Evolutionary conservation across 2,113 vertebrate species (phyloP).

Genomic region (Sylvilagus bachmani): DNA sequence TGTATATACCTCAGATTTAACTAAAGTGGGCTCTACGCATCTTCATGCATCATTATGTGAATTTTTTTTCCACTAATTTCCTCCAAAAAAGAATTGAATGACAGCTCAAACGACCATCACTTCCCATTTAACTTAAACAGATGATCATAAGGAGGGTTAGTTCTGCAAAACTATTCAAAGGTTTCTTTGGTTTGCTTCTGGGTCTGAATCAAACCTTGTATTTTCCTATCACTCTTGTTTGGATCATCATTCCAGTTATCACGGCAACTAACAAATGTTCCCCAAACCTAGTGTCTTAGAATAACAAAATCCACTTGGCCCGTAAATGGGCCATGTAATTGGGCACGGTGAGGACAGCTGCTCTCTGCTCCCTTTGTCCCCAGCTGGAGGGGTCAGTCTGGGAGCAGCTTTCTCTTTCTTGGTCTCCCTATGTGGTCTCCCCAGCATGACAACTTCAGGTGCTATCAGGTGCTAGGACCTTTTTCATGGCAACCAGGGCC

Average conservation of each 20-base stretch:
- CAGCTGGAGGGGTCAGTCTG: background rate
- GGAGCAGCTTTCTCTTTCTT: background rate
- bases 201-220: constrained; percentile 38
- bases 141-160: background rate
- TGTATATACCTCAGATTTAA: background rate
- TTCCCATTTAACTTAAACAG: constrained; percentile 10
- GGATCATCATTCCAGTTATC: background rate
- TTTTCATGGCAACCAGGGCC: background rate
- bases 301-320: background rate
- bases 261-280: background rate
- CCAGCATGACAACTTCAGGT: background rate
- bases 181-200: constrained; percentile 19
- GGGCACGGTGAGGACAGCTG: background rate
- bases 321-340: background rate
- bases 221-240: background rate
- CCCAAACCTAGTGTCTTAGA: background rate
- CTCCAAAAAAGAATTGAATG: background rate
- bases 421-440: background rate
- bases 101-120: background rate
- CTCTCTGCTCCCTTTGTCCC: background rate
- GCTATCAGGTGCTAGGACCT: background rate
- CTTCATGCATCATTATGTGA: background rate
- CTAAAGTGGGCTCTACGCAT: background rate
- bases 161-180: constrained; percentile 43
- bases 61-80: background rate